Evolutionary conservation across 2,888 invertebrate genomes (phyloP).

Genomic region (Drosophila demipolita): DNA sequence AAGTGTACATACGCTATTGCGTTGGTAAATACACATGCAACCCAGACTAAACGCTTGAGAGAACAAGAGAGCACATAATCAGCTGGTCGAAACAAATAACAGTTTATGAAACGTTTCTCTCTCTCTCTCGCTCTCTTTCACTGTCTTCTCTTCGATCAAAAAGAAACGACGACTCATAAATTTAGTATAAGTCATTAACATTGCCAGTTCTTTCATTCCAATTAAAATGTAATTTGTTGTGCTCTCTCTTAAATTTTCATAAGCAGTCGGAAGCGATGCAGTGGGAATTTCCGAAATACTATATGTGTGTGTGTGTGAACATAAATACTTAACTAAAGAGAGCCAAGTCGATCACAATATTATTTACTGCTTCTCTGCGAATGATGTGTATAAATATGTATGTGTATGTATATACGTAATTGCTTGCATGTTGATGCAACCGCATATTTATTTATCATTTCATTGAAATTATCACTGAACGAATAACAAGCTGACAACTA

Average conservation of each 20-base stretch:
- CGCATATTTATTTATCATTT: background rate
- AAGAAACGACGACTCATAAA: background rate
- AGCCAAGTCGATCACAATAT: background rate
- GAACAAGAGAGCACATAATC: slow-evolving; percentile 9
- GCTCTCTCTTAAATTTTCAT: background rate
- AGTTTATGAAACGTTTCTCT: background rate
- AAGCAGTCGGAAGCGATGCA: background rate
- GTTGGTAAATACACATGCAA: background rate
- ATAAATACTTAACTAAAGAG: background rate
- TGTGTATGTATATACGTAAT: slow-evolving; percentile 1
- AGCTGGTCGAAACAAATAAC: background rate
- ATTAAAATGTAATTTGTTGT: background rate
- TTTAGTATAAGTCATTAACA: slow-evolving; percentile 1
- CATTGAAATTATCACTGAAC: background rate
- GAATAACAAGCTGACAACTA: background rate
- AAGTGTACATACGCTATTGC: background rate
- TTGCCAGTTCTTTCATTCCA: slow-evolving; percentile 1
- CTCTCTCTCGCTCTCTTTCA: background rate
- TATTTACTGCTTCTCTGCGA: background rate
- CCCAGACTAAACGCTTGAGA: background rate
- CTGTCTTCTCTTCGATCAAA: background rate
- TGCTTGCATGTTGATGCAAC: background rate
- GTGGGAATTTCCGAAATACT: slow-evolving; percentile 2
- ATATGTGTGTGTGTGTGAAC: background rate
- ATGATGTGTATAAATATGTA: background rate